Evolutionary conservation across 2,113 vertebrate genomes (phyloP).

Genomic region (Ardeotis arabs): DNA sequence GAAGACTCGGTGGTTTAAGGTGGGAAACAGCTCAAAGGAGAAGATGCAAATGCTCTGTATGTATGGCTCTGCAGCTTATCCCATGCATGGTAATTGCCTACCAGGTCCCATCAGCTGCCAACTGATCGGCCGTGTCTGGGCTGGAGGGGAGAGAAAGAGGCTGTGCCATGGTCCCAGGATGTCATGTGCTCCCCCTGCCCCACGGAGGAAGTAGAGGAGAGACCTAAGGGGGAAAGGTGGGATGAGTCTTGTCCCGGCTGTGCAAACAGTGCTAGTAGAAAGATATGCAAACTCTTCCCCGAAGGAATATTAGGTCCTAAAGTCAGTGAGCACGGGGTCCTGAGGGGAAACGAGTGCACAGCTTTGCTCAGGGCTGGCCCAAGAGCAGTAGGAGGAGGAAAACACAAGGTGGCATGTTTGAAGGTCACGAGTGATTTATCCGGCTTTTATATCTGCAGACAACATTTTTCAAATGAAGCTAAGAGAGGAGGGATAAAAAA

Average conservation of each 20-base stretch:
- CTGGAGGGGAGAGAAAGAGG: background rate
- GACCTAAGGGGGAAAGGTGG: background rate
- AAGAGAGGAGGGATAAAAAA: background rate
- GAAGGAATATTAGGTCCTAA: background rate
- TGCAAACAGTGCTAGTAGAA: background rate
- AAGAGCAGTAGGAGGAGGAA: background rate
- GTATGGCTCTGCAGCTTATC: background rate
- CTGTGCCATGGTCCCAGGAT: background rate
- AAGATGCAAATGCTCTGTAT: background rate
- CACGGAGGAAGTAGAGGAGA: background rate
- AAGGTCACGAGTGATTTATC: constrained; percentile 61
- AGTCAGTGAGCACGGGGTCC: background rate
- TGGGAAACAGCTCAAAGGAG: background rate
- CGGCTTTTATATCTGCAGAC: constrained; percentile 54
- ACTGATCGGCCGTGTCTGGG: background rate
- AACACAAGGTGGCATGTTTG: background rate
- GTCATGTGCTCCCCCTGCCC: background rate
- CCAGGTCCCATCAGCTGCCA: background rate
- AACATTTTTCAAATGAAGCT: constrained; percentile 67
- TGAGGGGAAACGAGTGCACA: accelerated
- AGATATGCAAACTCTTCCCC: background rate
- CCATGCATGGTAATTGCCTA: background rate
- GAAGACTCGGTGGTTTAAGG: background rate
- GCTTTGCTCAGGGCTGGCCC: background rate
- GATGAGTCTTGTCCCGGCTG: background rate